These are phyloP conservation scores for Chrysomela aeneicollis DNA, from an alignment of 2,888 invertebrate genomes.

Conservation along the genomic window DNA sequence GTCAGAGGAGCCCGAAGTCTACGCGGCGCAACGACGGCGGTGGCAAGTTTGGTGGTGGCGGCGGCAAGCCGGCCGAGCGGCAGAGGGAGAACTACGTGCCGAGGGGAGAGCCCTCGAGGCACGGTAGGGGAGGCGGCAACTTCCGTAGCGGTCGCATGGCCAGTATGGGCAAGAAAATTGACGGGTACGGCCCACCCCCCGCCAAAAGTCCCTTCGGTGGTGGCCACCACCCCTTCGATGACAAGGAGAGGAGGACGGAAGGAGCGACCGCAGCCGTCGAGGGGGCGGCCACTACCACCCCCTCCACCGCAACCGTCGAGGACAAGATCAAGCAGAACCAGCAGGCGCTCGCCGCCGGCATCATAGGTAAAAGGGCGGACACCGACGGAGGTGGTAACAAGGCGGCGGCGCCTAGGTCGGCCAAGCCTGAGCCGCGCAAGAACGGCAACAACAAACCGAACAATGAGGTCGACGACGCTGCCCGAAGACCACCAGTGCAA, in stretches of 20 bases:
- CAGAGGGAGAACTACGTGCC: constrained; percentile 74
- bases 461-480: constrained; percentile 64
- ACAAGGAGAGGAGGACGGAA: constrained; percentile 53
- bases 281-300: constrained; percentile 1
- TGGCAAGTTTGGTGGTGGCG: constrained; percentile 45
- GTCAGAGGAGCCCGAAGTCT: constrained; percentile 38
- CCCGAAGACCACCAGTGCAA: constrained; percentile 42
- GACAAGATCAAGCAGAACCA: constrained; percentile 75
- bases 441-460: constrained; percentile 41
- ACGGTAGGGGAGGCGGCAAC: constrained; percentile 74
- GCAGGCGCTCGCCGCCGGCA: constrained; percentile 73
- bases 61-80: constrained; percentile 53
- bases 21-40: constrained; percentile 46
- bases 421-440: constrained; percentile 50
- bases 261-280: constrained; percentile 29
- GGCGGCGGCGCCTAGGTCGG: too few relatives aligned
- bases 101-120: constrained; percentile 86
- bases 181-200: constrained; percentile 83
- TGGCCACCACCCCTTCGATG: constrained; percentile 55
- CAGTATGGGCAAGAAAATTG: constrained; percentile 69
- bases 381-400: too few relatives aligned
- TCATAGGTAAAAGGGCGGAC: constrained; percentile 55
- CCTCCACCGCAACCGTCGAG: too few relatives aligned
- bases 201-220: constrained; percentile 77
- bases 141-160: constrained; percentile 54